Base-by-base conservation (phyloP, 1,140 invertebrate genomes). In the Zaprionus tsacasi region DNA sequence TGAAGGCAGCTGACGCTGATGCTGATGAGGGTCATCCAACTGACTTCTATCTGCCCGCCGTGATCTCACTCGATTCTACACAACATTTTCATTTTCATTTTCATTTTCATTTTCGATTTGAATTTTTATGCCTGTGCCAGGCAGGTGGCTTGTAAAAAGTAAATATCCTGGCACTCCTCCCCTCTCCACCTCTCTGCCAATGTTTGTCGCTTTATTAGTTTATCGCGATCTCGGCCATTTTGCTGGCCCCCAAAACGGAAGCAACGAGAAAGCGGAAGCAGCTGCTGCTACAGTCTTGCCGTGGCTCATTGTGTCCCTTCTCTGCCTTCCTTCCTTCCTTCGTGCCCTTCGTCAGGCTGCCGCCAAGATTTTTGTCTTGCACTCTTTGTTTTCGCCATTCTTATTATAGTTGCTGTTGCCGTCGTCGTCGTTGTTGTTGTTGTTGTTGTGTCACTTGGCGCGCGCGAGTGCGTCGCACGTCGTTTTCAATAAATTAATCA, bases 201-300 rank as follows among this genome's bases (percentile, higher is more conserved):
- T 81, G 81, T 89, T 88, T 89, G 85, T 89, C 81, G 77, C 81
- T 83, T 89, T 88, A 88, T 88, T 88, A 88, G 83, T 88, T 88
- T 88, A 88, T 89, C 83, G 69, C 85, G 81, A 73, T 89, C 80
- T 89, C 43, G 56, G 33, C 48, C 63, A 68, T 56, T 59, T 50
- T 17, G 66, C 48, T 66, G 74, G 50, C 48, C 69, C 48, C 69
- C 50, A 43, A 54, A 56, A 25, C 68, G 61, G 69, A 76, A 45
- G 73, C 27, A 15, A 63, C 48, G 10, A 33, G 17, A n/a, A 61
- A 70, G 61, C 72, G 76, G 79, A 86, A 86, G 72, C 68, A 87
- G 57, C 66, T 63, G 54, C 68, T 50, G 21, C 21, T 21, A 21
- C 43, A 77, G 57, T 70, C 79, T 52, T 59, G 17, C 35, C n/a